These are phyloP conservation scores for Stichopus horrens DNA, from an alignment of 53 echinoderm and acorn worm species.

Conservation along the genomic window DNA sequence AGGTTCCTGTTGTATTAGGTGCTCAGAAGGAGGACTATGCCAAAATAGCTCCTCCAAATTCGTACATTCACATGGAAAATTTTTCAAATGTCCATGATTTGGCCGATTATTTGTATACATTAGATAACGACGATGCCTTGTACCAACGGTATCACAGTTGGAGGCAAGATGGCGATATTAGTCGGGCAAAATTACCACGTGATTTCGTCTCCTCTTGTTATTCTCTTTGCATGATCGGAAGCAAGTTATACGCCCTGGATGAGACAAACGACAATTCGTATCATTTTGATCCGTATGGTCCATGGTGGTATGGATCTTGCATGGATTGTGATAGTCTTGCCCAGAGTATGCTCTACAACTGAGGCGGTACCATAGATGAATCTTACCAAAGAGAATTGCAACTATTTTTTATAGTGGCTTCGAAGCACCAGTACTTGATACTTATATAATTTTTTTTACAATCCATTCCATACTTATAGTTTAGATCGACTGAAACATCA, in stretches of 20 bases:
- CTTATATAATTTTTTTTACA: no score
- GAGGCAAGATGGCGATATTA: neutral
- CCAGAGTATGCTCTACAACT: neutral
- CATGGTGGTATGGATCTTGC: slow-evolving; percentile 25
- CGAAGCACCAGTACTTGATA: no score
- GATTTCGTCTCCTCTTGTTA: slow-evolving; percentile 44
- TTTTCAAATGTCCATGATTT: neutral
- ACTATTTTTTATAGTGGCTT: no score
- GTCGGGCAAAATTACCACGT: neutral
- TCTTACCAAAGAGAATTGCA: no score
- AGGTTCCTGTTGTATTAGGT: slow-evolving; percentile 38
- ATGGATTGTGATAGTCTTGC: slow-evolving; percentile 24
- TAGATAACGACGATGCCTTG: slow-evolving; percentile 30
- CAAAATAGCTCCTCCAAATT: slow-evolving; percentile 18
- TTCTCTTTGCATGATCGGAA: slow-evolving; percentile 27
- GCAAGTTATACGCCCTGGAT: neutral
- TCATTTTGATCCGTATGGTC: slow-evolving; percentile 33
- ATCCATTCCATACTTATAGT: no score
- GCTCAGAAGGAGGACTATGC: slow-evolving; percentile 23
- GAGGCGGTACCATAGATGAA: no score
- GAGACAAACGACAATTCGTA: neutral
- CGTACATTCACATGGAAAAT: slow-evolving; percentile 32
- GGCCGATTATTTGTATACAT: neutral
- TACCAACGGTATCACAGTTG: slow-evolving; percentile 20
- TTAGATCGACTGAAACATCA: no score